Evolutionary conservation across 2,797 vertebrate species (phyloP).

Genomic region (Mallotus villosus): DNA sequence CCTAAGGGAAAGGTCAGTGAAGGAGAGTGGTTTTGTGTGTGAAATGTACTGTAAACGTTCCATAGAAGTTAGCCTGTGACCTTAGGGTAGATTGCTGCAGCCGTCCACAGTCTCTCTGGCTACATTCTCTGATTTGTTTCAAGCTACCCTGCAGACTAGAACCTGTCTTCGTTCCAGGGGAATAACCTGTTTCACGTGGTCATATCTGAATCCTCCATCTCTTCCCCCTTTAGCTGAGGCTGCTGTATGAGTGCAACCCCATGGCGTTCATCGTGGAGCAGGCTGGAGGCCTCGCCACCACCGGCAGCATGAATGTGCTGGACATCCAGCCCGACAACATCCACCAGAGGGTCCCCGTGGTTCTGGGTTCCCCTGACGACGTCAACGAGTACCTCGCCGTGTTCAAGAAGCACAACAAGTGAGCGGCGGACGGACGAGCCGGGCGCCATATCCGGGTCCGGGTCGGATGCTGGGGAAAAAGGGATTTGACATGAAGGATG

Average conservation of each 20-base stretch:
- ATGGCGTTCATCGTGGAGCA: slow-evolving; percentile 93
- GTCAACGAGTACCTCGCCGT: slow-evolving; percentile 88
- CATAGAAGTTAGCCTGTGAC: no score
- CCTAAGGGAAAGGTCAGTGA: slow-evolving; percentile 90
- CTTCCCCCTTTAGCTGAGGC: slow-evolving; percentile 77
- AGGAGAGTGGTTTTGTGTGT: background rate
- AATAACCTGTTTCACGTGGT: no score
- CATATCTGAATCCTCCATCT: no score
- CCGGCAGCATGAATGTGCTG: slow-evolving; percentile 80
- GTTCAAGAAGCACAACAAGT: slow-evolving; percentile 81
- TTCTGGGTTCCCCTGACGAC: slow-evolving; percentile 89
- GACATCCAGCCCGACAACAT: slow-evolving; percentile 87
- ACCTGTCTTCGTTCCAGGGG: no score
- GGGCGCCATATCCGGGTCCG: background rate
- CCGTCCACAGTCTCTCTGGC: no score
- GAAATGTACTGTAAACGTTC: background rate
- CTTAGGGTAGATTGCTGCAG: no score
- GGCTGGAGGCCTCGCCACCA: slow-evolving; percentile 89
- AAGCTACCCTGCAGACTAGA: no score
- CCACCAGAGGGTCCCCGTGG: slow-evolving; percentile 87
- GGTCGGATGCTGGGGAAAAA: no score
- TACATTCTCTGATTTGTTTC: no score
- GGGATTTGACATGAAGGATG: no score
- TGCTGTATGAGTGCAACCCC: slow-evolving; percentile 94
- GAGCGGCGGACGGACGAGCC: slow-evolving; percentile 28